Percentiles rank a stretch among this genome's conserved stretches.
phyloP scores from a whole-genome alignment of 2,888 invertebrate genomes.

The Colletes collaris region DNA sequence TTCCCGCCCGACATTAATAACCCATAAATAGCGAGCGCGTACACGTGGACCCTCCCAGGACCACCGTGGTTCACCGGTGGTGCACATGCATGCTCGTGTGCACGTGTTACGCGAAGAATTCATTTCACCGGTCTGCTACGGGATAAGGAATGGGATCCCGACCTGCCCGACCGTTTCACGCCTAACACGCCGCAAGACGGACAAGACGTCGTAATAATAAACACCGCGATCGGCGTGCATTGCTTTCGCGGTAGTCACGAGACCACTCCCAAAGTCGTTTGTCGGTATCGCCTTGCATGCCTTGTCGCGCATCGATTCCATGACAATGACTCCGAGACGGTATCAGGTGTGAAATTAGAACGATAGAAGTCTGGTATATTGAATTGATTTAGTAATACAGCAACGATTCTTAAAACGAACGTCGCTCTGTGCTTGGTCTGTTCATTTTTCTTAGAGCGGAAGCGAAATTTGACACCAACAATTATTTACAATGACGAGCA shows the following conservation, averaged over 20 bases:
- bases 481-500: too few relatives aligned
- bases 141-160: constrained; percentile 72
- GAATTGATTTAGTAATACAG: too few relatives aligned
- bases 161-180: constrained; percentile 69
- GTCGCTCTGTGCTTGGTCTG: too few relatives aligned
- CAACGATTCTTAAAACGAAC: too few relatives aligned
- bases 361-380: too few relatives aligned
- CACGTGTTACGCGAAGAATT: constrained; percentile 67
- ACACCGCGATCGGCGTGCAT: constrained; percentile 65
- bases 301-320: constrained; percentile 45
- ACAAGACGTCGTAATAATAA: constrained; percentile 70
- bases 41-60: constrained; percentile 21
- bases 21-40: constrained; percentile 65
- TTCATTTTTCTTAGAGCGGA: too few relatives aligned
- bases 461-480: too few relatives aligned
- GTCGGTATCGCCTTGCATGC: constrained; percentile 44
- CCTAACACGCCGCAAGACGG: constrained; percentile 64
- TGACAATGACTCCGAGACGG: constrained; percentile 18
- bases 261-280: constrained; percentile 63
- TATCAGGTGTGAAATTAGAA: constrained; percentile 9
- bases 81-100: constrained; percentile 30
- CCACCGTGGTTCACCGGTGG: constrained; percentile 14
- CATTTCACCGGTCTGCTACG: constrained; percentile 70
- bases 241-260: constrained; percentile 64
- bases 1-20: constrained; percentile 70